phyloP scores from a whole-genome alignment of 1,140 invertebrate species.

The Hylyphantes graminicola region DNA sequence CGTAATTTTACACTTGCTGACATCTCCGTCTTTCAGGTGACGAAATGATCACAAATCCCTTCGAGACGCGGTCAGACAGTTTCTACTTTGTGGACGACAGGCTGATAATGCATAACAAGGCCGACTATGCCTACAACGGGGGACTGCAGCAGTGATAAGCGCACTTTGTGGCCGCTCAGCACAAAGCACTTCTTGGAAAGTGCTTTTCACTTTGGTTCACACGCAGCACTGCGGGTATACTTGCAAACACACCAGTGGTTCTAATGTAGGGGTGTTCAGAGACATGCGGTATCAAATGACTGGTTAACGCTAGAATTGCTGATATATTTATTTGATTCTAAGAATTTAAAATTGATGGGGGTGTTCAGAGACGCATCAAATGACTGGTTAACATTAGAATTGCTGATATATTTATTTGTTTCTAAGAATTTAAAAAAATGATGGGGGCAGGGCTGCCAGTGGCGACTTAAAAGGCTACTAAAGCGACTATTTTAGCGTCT shows the following conservation, averaged over 20 bases:
- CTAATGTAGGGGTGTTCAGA: not conserved
- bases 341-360: no score
- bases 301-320: no score
- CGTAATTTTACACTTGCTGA: no score
- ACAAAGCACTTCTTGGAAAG: constrained; percentile 45
- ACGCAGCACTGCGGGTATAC: constrained; percentile 28
- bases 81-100: constrained; percentile 98
- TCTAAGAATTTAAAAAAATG: no score
- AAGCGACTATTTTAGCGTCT: no score
- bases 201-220: constrained; percentile 21
- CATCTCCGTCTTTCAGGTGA: constrained; percentile 75
- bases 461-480: no score
- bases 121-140: constrained; percentile 94
- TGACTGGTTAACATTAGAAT: no score
- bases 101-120: constrained; percentile 99
- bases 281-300: no score
- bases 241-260: constrained; percentile 41
- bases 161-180: constrained; percentile 1
- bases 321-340: no score
- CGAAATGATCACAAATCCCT: constrained; percentile 96
- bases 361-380: no score
- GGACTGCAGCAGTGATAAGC: constrained; percentile 58
- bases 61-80: constrained; percentile 96
- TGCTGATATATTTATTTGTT: no score
- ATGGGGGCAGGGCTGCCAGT: no score